phyloP scores from a whole-genome alignment of 2,113 vertebrate genomes.

The Scolopax mira region DNA sequence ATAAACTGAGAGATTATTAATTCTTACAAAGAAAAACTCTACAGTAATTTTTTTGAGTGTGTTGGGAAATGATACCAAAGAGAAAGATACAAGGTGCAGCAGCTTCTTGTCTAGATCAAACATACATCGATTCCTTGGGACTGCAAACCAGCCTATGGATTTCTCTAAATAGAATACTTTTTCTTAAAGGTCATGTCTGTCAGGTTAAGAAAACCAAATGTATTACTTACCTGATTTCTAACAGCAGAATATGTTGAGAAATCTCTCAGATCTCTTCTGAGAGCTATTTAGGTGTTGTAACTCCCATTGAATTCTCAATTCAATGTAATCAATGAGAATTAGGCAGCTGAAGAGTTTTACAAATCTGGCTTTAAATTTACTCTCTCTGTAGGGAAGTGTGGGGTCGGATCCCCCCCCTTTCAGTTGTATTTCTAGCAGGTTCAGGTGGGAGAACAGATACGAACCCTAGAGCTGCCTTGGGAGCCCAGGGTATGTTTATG shows the following conservation, averaged over 20 bases:
- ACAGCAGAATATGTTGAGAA: not conserved
- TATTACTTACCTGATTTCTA: not conserved
- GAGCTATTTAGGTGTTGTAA: not conserved
- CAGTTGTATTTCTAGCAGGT: not conserved
- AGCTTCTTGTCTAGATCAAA: not conserved
- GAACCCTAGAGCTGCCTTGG: not conserved
- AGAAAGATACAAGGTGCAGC: not conserved
- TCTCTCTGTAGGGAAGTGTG: not conserved
- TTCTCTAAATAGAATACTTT: not conserved
- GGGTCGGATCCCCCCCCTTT: rapidly evolving
- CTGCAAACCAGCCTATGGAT: not conserved
- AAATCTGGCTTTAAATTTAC: not conserved
- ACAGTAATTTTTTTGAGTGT: not conserved
- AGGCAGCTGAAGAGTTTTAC: not conserved
- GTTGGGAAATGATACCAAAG: not conserved
- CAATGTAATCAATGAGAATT: not conserved
- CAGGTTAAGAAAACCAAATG: not conserved
- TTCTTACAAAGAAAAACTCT: not conserved
- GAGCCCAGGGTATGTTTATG: not conserved
- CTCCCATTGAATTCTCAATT: not conserved
- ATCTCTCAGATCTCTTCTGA: not conserved
- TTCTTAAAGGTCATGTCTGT: not conserved
- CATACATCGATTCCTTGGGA: not conserved
- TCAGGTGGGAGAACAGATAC: not conserved
- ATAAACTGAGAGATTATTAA: not conserved